These are phyloP conservation scores for Phoeniculus purpureus DNA, from an alignment of 2,797 vertebrate species.

Conservation along the genomic window DNA sequence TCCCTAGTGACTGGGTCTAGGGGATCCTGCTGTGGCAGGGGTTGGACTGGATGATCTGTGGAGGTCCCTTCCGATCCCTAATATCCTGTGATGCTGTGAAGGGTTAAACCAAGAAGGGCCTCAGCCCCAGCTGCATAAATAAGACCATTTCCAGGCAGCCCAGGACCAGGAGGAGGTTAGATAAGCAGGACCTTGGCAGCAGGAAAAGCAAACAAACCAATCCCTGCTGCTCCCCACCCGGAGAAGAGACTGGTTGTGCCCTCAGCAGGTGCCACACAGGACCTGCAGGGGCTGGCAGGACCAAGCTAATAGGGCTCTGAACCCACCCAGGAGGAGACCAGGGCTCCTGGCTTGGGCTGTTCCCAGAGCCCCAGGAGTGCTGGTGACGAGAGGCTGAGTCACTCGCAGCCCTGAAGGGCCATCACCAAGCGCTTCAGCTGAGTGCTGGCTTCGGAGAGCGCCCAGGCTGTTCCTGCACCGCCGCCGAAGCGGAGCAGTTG, in stretches of 20 bases:
- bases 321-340: neutral
- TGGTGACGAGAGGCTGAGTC: constrained; percentile 58
- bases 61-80: too few species aligned
- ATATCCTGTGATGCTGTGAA: too few species aligned
- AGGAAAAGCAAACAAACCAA: constrained; percentile 56
- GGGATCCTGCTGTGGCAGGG: too few species aligned
- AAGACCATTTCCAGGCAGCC: constrained; percentile 34
- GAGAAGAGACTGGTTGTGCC: constrained; percentile 15
- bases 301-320: neutral
- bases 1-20: too few species aligned
- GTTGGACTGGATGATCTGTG: too few species aligned
- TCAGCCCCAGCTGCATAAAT: constrained; percentile 67
- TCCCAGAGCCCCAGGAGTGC: neutral
- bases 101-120: constrained; percentile 32
- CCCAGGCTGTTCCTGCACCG: constrained; percentile 27
- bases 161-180: constrained; percentile 46
- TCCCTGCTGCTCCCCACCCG: neutral
- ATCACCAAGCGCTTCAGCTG: constrained; percentile 41
- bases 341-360: neutral
- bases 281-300: neutral
- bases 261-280: neutral
- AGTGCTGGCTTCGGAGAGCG: constrained; percentile 43
- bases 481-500: constrained; percentile 59
- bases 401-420: constrained; percentile 52
- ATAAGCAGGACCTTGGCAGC: constrained; percentile 68